Conservation (phyloP, 2,797 vertebrate genomes). For the Trichosurus vulpecula region DNA sequence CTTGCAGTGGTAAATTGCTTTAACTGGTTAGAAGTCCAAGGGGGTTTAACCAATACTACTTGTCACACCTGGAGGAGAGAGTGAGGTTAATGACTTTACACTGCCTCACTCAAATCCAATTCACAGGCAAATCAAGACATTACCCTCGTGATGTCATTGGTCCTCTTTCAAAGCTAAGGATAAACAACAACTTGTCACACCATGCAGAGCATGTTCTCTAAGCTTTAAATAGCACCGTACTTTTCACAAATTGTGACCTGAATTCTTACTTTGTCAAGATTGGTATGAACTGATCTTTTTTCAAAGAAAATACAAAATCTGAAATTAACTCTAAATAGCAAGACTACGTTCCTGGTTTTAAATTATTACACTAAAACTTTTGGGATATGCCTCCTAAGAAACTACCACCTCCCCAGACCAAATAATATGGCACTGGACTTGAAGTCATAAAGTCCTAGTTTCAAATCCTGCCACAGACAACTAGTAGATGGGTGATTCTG, state of each 20-base stretch:
- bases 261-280: not conserved
- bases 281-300: not conserved
- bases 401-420: not conserved
- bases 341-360: not conserved
- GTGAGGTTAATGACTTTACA: not conserved
- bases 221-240: not conserved
- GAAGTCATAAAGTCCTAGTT: not conserved
- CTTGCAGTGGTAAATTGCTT: not conserved
- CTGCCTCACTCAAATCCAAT: not conserved
- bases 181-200: not conserved
- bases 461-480: not conserved
- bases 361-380: not conserved
- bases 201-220: not conserved
- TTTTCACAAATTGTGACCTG: not conserved
- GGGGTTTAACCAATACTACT: not conserved
- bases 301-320: not conserved
- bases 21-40: not conserved
- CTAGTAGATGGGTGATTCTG: not conserved
- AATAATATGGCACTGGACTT: not conserved
- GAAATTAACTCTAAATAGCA: not conserved
- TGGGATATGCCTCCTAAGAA: not conserved
- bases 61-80: not conserved
- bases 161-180: no score
- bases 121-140: not conserved
- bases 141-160: no score